Percentiles rank a stretch among this genome's conserved stretches.
Evolutionary conservation across 2,888 invertebrate genomes (phyloP).

Genomic region (Yponomeuta plumbellus): DNA sequence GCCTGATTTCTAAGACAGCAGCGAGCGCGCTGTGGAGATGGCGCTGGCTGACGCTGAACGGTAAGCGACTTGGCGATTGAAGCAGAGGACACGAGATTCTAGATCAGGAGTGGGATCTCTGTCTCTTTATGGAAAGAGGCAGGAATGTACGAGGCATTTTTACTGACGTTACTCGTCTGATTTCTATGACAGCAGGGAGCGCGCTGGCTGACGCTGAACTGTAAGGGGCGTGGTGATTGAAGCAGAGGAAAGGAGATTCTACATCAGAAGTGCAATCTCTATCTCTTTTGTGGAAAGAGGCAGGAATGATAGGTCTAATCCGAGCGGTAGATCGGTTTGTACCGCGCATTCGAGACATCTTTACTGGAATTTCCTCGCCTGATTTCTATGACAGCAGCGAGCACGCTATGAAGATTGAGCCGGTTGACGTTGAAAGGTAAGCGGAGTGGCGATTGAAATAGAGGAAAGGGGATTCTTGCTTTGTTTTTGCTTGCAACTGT

Average conservation of each 20-base stretch:
- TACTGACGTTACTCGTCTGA: conserved; percentile 95
- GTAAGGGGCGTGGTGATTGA: no score
- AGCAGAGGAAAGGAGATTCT: no score
- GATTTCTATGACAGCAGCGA: conserved; percentile 90
- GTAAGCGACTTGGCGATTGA: conserved; percentile 24
- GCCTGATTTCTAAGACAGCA: conserved; percentile 85
- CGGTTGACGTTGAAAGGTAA: conserved; percentile 85
- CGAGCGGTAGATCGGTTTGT: conserved; percentile 83
- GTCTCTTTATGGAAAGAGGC: conserved; percentile 76
- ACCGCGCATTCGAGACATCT: conserved; percentile 83
- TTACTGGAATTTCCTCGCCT: conserved; percentile 93
- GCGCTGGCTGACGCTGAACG: conserved; percentile 86
- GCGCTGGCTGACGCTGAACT: conserved; percentile 86
- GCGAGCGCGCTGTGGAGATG: conserved; percentile 87
- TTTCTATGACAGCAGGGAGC: conserved; percentile 86
- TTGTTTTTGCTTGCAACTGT: no score
- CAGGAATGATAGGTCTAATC: no score
- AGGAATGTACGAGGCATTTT: no score
- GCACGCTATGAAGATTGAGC: conserved; percentile 85
- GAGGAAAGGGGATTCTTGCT: no score
- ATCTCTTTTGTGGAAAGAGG: no score
- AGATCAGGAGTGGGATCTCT: no score
- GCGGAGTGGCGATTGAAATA: not conserved
- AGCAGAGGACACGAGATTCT: no score
- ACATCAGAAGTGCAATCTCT: no score